Evolutionary conservation across 2,113 vertebrate genomes (phyloP).

Genomic region (Quiscalus mexicanus): DNA sequence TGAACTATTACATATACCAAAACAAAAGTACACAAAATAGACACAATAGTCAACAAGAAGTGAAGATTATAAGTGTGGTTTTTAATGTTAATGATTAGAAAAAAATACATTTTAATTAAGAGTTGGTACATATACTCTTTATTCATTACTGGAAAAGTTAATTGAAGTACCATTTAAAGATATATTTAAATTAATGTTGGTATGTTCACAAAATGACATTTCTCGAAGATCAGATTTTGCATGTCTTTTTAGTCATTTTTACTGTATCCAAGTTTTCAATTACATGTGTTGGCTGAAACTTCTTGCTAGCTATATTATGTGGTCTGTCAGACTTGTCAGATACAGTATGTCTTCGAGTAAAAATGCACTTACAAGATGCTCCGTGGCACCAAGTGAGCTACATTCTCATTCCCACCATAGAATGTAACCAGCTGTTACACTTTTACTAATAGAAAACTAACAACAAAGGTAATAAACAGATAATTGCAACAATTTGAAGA

Average conservation of each 20-base stretch:
- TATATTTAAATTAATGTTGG: neutral
- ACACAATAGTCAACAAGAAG: neutral
- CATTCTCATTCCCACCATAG: neutral
- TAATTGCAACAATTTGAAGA: neutral
- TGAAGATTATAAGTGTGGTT: neutral
- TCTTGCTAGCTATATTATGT: neutral
- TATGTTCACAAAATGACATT: neutral
- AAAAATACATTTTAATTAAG: neutral
- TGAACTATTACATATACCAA: neutral
- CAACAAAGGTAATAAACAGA: neutral
- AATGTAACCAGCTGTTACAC: neutral
- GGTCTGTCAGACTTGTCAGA: neutral
- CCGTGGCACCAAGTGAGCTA: neutral
- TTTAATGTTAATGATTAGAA: neutral
- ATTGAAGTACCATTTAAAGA: neutral
- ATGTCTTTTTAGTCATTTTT: neutral
- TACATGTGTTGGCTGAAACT: neutral
- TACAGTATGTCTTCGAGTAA: neutral
- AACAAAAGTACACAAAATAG: neutral
- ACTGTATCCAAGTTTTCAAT: neutral
- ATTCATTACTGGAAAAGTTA: neutral
- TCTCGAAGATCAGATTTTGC: neutral
- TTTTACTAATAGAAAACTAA: neutral
- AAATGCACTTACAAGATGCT: neutral
- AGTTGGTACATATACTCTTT: neutral